phyloP scores from a whole-genome alignment of 2,797 vertebrate species.

The Sylvia borin region DNA sequence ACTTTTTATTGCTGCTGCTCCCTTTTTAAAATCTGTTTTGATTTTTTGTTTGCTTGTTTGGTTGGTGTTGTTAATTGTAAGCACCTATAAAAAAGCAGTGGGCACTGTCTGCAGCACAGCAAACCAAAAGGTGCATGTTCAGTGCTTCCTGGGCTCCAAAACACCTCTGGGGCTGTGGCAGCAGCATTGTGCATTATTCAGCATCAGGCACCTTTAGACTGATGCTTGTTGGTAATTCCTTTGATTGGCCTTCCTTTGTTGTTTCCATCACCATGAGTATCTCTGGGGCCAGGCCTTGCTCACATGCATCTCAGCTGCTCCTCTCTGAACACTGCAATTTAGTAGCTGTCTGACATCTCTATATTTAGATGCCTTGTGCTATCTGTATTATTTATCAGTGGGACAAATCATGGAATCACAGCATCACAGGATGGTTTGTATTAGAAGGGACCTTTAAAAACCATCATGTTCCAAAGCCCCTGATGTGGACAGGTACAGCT shows the following conservation, averaged over 20 bases:
- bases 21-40: not conserved
- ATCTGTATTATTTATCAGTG: not conserved
- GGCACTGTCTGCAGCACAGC: not conserved
- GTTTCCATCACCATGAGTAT: slow-evolving; percentile 70
- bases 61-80: not conserved
- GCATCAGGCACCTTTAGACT: slow-evolving; percentile 64
- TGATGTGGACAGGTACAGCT: not conserved
- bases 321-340: slow-evolving; percentile 57
- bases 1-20: not conserved
- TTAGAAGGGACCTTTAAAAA: not conserved
- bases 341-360: slow-evolving; percentile 23
- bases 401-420: not conserved
- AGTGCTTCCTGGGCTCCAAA: slow-evolving; percentile 6
- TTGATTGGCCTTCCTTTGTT: slow-evolving; percentile 61
- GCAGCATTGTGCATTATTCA: slow-evolving; percentile 66
- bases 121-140: not conserved
- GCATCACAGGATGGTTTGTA: not conserved
- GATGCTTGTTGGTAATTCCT: slow-evolving; percentile 72
- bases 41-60: not conserved
- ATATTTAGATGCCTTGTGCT: slow-evolving; percentile 22
- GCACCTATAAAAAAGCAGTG: not conserved
- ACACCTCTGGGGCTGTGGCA: not conserved
- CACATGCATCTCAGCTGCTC: slow-evolving; percentile 50
- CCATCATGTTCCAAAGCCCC: not conserved
- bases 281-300: slow-evolving; percentile 62